These are phyloP conservation scores for Ectobius pallidus DNA, from an alignment of 2,888 invertebrate species.

Conservation along the genomic window DNA sequence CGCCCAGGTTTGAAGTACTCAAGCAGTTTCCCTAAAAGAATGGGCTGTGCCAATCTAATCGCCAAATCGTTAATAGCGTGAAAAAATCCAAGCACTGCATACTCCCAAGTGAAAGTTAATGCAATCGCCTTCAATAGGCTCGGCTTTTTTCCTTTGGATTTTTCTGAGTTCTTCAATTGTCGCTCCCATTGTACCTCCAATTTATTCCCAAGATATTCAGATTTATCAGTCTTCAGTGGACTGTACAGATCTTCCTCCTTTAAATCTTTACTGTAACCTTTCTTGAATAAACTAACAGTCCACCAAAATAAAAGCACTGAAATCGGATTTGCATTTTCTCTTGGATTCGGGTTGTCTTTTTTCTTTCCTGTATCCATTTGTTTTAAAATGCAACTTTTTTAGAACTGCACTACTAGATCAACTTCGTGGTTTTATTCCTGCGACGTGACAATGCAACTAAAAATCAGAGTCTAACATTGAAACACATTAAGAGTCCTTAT, in stretches of 20 bases:
- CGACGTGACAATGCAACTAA: background rate
- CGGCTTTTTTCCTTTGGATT: constrained; percentile 55
- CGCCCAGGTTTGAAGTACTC: constrained; percentile 67
- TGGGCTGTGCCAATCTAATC: constrained; percentile 68
- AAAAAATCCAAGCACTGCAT: constrained; percentile 63
- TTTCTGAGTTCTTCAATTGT: constrained; percentile 65
- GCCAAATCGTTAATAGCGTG: constrained; percentile 45
- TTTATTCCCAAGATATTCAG: constrained; percentile 51
- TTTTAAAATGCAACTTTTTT: no score
- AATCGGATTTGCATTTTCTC: constrained; percentile 46
- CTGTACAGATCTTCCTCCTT: constrained; percentile 53
- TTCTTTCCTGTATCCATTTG: constrained; percentile 42
- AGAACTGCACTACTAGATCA: no score
- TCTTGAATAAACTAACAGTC: constrained; percentile 53
- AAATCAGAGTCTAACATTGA: background rate
- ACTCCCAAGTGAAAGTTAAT: constrained; percentile 71
- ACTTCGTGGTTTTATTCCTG: no score
- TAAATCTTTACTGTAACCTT: constrained; percentile 52
- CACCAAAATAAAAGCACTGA: constrained; percentile 50
- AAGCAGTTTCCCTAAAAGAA: constrained; percentile 68
- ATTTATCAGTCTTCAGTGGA: constrained; percentile 51
- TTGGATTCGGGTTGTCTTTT: constrained; percentile 44
- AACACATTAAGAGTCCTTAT: background rate
- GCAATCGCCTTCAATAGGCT: constrained; percentile 69
- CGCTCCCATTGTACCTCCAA: constrained; percentile 66